phyloP scores from a whole-genome alignment of 2,888 invertebrate species.

The Malthinus flaveolus region DNA sequence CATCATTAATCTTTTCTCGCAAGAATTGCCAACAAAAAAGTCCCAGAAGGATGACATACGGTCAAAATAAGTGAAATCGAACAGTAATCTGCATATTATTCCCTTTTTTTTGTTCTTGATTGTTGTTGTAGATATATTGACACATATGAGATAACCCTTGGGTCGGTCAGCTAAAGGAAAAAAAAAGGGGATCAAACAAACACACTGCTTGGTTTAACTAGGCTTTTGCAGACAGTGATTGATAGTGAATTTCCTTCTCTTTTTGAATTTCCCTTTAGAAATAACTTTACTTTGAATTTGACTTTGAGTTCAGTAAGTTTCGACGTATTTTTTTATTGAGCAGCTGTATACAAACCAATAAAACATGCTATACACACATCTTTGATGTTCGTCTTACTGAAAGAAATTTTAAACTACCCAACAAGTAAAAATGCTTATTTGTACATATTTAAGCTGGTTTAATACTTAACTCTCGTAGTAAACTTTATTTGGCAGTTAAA shows the following conservation, averaged over 20 bases:
- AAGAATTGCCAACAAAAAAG: constrained; percentile 3
- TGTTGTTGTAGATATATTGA: constrained; percentile 8
- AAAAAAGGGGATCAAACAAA: constrained; percentile 42
- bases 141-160: constrained; percentile 26
- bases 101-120: constrained; percentile 9
- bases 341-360: constrained; percentile 11
- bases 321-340: constrained; percentile 16
- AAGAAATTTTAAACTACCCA: neutral
- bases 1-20: constrained; percentile 17
- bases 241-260: constrained; percentile 41
- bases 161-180: constrained; percentile 30
- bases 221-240: constrained; percentile 45
- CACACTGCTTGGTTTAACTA: constrained; percentile 42
- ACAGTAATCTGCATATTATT: constrained; percentile 21
- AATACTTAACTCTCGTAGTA: no score
- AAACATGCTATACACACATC: constrained; percentile 11
- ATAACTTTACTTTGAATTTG: constrained; percentile 27
- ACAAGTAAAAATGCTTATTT: constrained; percentile 5
- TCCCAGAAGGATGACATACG: constrained; percentile 13
- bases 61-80: constrained; percentile 20
- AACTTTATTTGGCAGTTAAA: no score
- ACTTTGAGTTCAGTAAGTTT: constrained; percentile 18
- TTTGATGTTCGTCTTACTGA: constrained; percentile 9
- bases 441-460: neutral
- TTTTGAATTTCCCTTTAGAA: constrained; percentile 32